Percentiles rank a stretch among this genome's conserved stretches.
phyloP scores from a whole-genome alignment of 2,113 vertebrate genomes.

The Aphyosemion australe region DNA sequence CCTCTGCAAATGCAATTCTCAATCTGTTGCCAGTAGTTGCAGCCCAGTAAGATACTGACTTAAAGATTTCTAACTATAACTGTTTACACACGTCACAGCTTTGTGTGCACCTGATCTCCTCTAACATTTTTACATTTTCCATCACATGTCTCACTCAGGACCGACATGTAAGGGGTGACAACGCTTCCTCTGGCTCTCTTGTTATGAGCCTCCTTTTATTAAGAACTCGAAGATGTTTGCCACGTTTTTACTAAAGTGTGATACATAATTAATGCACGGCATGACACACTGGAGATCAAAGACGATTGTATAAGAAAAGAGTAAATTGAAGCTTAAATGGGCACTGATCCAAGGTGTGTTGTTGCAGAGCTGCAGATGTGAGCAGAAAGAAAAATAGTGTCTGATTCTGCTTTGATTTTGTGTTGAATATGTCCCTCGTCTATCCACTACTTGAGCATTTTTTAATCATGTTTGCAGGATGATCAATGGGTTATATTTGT shows the following conservation, averaged over 20 bases:
- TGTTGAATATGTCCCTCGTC: constrained; percentile 21
- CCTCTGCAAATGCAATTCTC: too few species aligned
- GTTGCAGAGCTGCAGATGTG: background rate
- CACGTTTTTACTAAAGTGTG: constrained; percentile 58
- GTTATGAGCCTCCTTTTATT: constrained; percentile 52
- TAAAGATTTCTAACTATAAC: too few species aligned
- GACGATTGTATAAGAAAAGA: constrained; percentile 50
- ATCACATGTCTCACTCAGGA: constrained; percentile 22
- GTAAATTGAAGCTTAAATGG: constrained; percentile 64
- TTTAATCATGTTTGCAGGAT: constrained; percentile 22
- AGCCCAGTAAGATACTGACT: too few species aligned
- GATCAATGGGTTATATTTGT: constrained; percentile 48
- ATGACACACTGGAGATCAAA: constrained; percentile 77
- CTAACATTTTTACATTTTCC: constrained; percentile 2
- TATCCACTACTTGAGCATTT: constrained; percentile 7
- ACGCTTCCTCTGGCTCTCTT: constrained; percentile 57
- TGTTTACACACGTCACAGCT: too few species aligned
- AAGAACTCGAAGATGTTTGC: constrained; percentile 69
- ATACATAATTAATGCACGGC: constrained; percentile 80
- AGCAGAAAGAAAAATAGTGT: background rate
- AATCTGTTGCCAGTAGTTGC: too few species aligned
- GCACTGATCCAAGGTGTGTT: constrained; percentile 49
- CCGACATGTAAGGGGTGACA: too few species aligned
- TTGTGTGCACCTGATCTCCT: too few species aligned
- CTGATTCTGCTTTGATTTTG: constrained; percentile 19